phyloP scores from a whole-genome alignment of 2,113 vertebrate genomes.

The Alligator sinensis region DNA sequence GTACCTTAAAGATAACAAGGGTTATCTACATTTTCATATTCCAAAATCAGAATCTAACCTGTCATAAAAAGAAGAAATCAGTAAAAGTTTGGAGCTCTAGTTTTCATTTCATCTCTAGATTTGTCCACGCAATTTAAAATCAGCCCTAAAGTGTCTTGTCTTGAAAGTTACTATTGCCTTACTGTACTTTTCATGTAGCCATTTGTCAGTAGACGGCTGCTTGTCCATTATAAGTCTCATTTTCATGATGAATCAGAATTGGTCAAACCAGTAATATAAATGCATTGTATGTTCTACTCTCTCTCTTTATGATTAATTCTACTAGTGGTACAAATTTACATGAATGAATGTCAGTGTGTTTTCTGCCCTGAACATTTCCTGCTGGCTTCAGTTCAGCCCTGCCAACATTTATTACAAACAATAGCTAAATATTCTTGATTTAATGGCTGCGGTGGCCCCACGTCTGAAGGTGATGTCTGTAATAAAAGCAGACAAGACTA shows the following conservation, averaged over 20 bases:
- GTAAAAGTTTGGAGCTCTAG: not conserved
- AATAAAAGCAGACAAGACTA: slow-evolving; percentile 81
- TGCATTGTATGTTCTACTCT: slow-evolving; percentile 62
- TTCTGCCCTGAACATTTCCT: slow-evolving; percentile 83
- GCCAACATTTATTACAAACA: slow-evolving; percentile 88
- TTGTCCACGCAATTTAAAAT: not conserved
- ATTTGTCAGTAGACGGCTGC: slow-evolving; percentile 62
- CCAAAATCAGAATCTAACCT: not conserved
- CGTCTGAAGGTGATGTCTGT: slow-evolving; percentile 81
- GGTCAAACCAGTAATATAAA: slow-evolving; percentile 75
- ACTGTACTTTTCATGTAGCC: slow-evolving; percentile 38
- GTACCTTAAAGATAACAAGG: not conserved
- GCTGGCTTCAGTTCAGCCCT: slow-evolving; percentile 79
- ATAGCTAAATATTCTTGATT: slow-evolving; percentile 87
- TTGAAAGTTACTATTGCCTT: slow-evolving; percentile 56
- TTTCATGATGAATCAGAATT: slow-evolving; percentile 68
- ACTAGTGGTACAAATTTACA: slow-evolving; percentile 81
- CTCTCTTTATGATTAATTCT: slow-evolving; percentile 80
- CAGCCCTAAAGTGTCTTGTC: slow-evolving; percentile 12
- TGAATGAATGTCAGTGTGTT: slow-evolving; percentile 86
- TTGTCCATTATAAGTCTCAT: slow-evolving; percentile 61
- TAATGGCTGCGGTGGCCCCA: slow-evolving; percentile 76
- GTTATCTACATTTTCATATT: not conserved
- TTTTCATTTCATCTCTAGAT: not conserved
- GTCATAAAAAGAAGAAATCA: not conserved